Percentiles rank a stretch among this genome's conserved stretches.
Evolutionary conservation across 2,113 vertebrate species (phyloP).

Genomic region (Laticauda laticaudata): DNA sequence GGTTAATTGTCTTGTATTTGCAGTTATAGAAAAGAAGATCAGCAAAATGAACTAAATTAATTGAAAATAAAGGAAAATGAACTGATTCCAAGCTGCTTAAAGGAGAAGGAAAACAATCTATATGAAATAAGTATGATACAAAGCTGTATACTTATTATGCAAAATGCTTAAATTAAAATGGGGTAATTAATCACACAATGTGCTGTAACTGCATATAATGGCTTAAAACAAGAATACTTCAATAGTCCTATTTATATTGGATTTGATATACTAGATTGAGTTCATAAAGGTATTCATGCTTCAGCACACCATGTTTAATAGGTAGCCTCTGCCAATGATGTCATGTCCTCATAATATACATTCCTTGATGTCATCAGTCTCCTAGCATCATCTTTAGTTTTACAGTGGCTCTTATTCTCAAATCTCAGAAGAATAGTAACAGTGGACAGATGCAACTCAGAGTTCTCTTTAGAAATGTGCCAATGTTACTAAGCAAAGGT

Average conservation of each 20-base stretch:
- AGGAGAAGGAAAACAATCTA: not conserved
- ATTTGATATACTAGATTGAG: not conserved
- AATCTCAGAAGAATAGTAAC: not conserved
- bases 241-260: not conserved
- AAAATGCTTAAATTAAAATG: not conserved
- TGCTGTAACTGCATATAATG: not conserved
- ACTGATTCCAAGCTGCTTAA: not conserved
- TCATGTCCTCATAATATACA: not conserved
- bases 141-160: not conserved
- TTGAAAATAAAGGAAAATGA: not conserved
- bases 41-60: not conserved
- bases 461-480: not conserved
- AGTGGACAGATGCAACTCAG: not conserved
- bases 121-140: not conserved
- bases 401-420: not conserved
- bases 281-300: not conserved
- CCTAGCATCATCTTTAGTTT: not conserved
- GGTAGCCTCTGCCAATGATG: not conserved
- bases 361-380: not conserved
- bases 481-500: not conserved
- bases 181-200: not conserved
- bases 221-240: not conserved
- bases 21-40: conserved; percentile 10
- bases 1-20: conserved; percentile 7
- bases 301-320: not conserved